Evolutionary conservation across 2,797 vertebrate species (phyloP), one percentile per base, ranked within the genome.

Genomic region (Rhinogobio ventralis): DNA sequence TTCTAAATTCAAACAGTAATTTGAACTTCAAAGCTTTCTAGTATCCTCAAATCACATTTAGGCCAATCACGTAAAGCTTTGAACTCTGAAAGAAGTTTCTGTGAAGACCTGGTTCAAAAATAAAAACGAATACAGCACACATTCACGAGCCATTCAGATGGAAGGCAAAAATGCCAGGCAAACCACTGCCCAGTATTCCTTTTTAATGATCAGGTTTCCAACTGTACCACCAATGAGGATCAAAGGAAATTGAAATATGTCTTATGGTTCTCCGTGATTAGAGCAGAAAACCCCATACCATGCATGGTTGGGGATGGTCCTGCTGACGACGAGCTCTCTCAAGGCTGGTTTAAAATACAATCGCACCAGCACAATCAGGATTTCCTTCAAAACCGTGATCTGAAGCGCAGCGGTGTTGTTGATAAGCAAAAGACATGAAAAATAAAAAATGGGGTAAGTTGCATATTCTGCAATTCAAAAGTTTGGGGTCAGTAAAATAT

Each of bases 211-310:
- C 39, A 72, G 87, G 45, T 67, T 82, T 77, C 57, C 49, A 67
- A 33, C 81, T 68, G 45, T 69, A 82, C 53, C 55, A 55, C 33
- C 8, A 3, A 80, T 49, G 69, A 74, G 68, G 76, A 87, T 87
- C 85, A 87, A 88, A 88, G 69, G 72, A 64, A 71, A 75, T 60
- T 86, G 79, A 81, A 85, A 72, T 71, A 78, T 36, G 64, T 68
- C 75, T 75, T 36, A 71, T 75, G 57, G 60, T 86, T 85, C 25
- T 66, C 55, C 33, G 45, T 60, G 55, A 78, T 71, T 68, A 30
- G 33, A 82, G 57, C 20, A 80, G 68, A 30, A 11, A 83, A 53
- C 72, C 67, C 25, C 53, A 72, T 72, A 45, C 28, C 20, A 72
- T 7, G 46, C 72, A 55, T 79, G 57, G 69, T 28, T 30, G 80